Evolutionary conservation across 1,140 invertebrate genomes (phyloP), one percentile per base, ranked within the genome.

Genomic region (Penaeus indicus): DNA sequence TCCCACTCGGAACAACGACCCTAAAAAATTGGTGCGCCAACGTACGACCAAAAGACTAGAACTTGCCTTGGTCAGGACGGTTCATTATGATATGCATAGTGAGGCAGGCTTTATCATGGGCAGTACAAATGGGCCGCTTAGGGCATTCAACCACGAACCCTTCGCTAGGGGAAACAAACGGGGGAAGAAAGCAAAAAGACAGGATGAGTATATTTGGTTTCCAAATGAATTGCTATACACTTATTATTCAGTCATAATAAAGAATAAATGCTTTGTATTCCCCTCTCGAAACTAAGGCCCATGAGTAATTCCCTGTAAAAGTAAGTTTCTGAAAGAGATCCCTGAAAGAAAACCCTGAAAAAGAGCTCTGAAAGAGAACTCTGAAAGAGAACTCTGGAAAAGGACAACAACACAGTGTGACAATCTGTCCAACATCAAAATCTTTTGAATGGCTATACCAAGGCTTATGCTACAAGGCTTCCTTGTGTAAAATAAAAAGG

Each of bases 31-130:
- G 87, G 84, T 86, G 84, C 89, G 89, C 87, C 87, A 84, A 86
- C 80, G 77, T 84, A 87, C 85, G 89, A 88, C 85, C 85, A 90
- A 90, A 87, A 87, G 89, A 87, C 80, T 84, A 67, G 83, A 87
- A 91, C 90, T 91, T 91, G 90, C 90, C 90, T 91, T 87, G 85
- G 85, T 90, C 85, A 87, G 89, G 85, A 90, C 81, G 85, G 85
- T 82, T 84, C 85, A 87, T 90, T 90, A 88, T 90, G 60, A 87
- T 90, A 87, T 90, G 89, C 80, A 88, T 90, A 90, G 85, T 90
- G 85, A 86, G 89, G 85, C 85, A 84, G 85, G 89, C 89, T 85
- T 90, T 90, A 90, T 90, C 85, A 89, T 85, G 82, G 89, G 85
- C 85, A 87, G 89, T 87, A 88, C 89, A 90, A 90, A 90, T 86